Evolutionary conservation across 2,113 vertebrate genomes (phyloP), one percentile per base, ranked within the genome.

Genomic region (Hoplias malabaricus): DNA sequence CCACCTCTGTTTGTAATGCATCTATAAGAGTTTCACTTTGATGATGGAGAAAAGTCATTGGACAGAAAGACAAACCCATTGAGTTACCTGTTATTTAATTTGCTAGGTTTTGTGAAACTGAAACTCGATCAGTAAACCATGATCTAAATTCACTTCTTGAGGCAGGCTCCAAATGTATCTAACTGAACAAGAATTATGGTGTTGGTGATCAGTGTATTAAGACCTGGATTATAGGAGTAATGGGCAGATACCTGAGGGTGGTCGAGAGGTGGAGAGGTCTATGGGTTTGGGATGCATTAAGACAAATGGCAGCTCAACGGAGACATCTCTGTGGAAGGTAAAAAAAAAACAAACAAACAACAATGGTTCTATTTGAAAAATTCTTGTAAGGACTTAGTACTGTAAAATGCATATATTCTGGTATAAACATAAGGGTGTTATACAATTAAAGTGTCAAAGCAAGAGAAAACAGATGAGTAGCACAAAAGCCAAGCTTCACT

Each of bases 281-380:
- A 88, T 86, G 0, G 95, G 95, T 89, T 97, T 96, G 4, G 95
- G 94, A 72, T 97, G 95, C 95, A 97, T 97, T 13, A 97, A 82
- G 75, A 96, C 94, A 76, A 97, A 97, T 19, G 95, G 95, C 68
- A 97, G 89, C 89, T 97, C 95, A 84, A 97, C 95, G 0, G 95
- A 93, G 57, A 96, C 95, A 2, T 96, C 95, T 63, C 95, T 93
- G 87, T n/a, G 67, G 21, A 38, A 84, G 31, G 48, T 43, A 83
- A 9, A 83, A 43, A 72, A 10, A 62, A 25, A 43, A 59, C 12
- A 7, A n/a, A 73, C 10, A 65, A 42, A n/a, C 6, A 25, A 16
- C 4, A 6, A 1, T 23, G 33, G 16, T 34, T 25, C 29, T 19
- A 23, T 23, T 40, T 65, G 25, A 33, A 63, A 63, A 29, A 73